These are phyloP conservation scores for Orestias chungarensis DNA, from an alignment of 2,797 vertebrate species.

Conservation along the genomic window DNA sequence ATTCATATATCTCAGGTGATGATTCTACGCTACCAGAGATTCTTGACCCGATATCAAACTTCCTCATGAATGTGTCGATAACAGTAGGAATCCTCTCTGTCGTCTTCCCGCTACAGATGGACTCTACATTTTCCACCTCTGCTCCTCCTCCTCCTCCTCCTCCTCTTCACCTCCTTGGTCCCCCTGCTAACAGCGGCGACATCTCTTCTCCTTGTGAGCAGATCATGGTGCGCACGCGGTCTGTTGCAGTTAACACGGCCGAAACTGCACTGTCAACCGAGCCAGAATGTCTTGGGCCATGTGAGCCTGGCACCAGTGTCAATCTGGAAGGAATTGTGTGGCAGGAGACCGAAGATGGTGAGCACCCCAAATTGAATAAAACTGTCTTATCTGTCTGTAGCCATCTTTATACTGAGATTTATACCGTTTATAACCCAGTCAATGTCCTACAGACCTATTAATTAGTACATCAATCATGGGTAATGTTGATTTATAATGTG, in stretches of 20 bases:
- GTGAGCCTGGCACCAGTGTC: conserved; percentile 96
- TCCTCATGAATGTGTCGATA: background rate
- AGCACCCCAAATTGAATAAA: conserved; percentile 26
- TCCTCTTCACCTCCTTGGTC: conserved; percentile 89
- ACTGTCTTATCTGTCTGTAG: background rate
- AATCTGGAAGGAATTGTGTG: conserved; percentile 98
- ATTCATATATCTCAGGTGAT: background rate
- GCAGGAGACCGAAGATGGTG: conserved; percentile 98
- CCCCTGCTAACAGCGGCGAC: conserved; percentile 82
- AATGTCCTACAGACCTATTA: too few relatives aligned
- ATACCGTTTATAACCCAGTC: too few relatives aligned
- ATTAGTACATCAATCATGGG: too few relatives aligned
- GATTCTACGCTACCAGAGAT: background rate
- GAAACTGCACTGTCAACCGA: conserved; percentile 91
- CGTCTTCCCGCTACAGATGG: conserved; percentile 82
- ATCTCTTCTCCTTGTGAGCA: conserved; percentile 95
- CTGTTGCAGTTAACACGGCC: conserved; percentile 92
- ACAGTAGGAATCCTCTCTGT: background rate
- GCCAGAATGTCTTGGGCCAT: conserved; percentile 94
- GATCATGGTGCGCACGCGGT: conserved; percentile 97
- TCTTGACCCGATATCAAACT: background rate
- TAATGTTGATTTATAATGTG: too few relatives aligned
- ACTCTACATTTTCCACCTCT: conserved; percentile 89
- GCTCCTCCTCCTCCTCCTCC: conserved; percentile 87
- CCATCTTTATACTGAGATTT: background rate